Conservation (phyloP, 2,888 invertebrate genomes). For the Gnatocerus cornutus region DNA sequence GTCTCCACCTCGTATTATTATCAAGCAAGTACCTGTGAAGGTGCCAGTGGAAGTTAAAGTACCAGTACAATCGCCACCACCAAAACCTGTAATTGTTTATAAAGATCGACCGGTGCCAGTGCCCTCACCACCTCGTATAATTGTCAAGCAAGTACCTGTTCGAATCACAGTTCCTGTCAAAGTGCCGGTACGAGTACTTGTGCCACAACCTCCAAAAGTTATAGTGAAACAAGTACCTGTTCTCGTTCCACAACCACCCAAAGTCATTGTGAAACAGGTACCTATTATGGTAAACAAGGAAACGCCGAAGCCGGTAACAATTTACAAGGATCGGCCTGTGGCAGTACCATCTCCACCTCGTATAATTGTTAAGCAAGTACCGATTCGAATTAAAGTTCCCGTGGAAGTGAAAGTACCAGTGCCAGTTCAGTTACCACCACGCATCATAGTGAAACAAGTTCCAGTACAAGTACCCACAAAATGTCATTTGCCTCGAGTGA, state of each 20-base stretch:
- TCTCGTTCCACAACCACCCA: constrained; percentile 4
- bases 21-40: no score
- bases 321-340: neutral
- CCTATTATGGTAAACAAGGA: constrained; percentile 3
- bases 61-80: neutral
- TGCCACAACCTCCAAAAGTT: neutral
- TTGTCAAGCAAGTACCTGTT: neutral
- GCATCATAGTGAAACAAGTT: neutral
- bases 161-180: neutral
- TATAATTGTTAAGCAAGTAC: constrained; percentile 17
- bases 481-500: neutral
- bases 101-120: constrained; percentile 10
- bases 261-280: constrained; percentile 30
- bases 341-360: constrained; percentile 6
- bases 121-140: neutral
- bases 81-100: neutral
- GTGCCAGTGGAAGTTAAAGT: neutral
- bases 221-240: constrained; percentile 6
- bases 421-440: neutral
- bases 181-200: neutral
- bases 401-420: constrained; percentile 11
- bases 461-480: neutral
- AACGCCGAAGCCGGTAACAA: neutral
- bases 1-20: no score
- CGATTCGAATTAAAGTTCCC: neutral